phyloP scores from a whole-genome alignment of 2,888 invertebrate genomes.

The Oeneis ivallda region DNA sequence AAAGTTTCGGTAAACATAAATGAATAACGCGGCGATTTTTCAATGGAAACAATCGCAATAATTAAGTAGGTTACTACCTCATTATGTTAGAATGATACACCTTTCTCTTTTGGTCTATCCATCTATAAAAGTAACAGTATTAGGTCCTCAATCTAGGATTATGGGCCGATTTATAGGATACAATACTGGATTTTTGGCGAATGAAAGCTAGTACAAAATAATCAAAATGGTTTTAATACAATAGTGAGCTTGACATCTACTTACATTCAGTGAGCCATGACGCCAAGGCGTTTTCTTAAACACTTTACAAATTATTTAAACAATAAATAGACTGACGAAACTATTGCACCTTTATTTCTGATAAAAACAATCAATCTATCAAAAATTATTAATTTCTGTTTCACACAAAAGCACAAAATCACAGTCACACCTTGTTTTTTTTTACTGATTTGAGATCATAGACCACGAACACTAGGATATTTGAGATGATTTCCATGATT shows the following conservation, averaged over 20 bases:
- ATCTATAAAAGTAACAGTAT: constrained; percentile 24
- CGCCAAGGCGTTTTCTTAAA: constrained; percentile 29
- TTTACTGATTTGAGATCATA: too few species aligned
- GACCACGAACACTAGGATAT: too few species aligned
- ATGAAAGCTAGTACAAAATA: constrained; percentile 31
- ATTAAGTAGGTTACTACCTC: constrained; percentile 43
- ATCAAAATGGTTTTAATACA: constrained; percentile 36
- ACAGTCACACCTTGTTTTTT: too few species aligned
- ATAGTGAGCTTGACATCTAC: constrained; percentile 38
- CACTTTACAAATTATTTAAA: constrained; percentile 10
- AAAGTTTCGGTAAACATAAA: not conserved
- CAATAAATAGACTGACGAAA: not conserved
- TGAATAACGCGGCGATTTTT: not conserved
- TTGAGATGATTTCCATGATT: too few species aligned
- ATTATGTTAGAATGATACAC: constrained; percentile 37
- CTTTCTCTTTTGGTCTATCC: constrained; percentile 42
- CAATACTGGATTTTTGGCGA: not conserved
- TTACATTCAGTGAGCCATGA: constrained; percentile 47
- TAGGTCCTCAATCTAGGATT: not conserved
- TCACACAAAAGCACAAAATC: constrained; percentile 5
- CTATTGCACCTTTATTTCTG: constrained; percentile 5
- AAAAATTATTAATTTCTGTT: not conserved
- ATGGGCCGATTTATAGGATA: not conserved
- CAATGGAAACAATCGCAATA: constrained; percentile 31
- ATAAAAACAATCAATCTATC: constrained; percentile 28